These are phyloP conservation scores for Cryptocephalus moraei DNA, from an alignment of 2,888 invertebrate species.

Conservation along the genomic window DNA sequence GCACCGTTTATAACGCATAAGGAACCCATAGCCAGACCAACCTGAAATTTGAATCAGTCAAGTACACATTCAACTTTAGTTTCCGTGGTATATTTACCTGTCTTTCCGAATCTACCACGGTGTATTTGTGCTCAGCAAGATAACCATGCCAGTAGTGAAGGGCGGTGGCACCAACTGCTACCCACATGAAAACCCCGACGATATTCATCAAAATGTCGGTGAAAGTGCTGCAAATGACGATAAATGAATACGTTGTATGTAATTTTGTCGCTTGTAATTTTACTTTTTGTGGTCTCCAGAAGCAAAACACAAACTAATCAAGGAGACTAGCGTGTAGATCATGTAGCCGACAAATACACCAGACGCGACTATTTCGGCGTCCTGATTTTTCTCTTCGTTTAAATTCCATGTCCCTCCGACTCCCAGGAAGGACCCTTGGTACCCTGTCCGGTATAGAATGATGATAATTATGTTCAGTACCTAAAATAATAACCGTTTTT, in stretches of 20 bases:
- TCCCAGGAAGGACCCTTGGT: slow-evolving; percentile 73
- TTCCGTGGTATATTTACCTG: slow-evolving; percentile 38
- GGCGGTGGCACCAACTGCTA: slow-evolving; percentile 76
- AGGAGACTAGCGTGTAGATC: slow-evolving; percentile 69
- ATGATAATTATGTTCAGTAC: slow-evolving; percentile 72
- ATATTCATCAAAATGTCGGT: slow-evolving; percentile 83
- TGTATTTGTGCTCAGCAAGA: slow-evolving; percentile 67
- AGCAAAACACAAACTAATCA: slow-evolving; percentile 67
- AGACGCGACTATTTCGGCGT: slow-evolving; percentile 79
- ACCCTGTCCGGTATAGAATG: slow-evolving; percentile 72
- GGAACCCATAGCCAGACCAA: slow-evolving; percentile 71
- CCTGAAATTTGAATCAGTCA: slow-evolving; percentile 29
- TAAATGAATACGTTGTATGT: background rate
- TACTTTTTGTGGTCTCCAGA: slow-evolving; percentile 68
- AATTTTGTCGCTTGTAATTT: slow-evolving; percentile 7
- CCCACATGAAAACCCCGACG: slow-evolving; percentile 73
- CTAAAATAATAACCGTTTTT: slow-evolving; percentile 42
- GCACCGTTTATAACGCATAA: slow-evolving; percentile 73
- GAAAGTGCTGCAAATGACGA: slow-evolving; percentile 50
- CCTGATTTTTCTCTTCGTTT: slow-evolving; percentile 79
- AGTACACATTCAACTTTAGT: background rate
- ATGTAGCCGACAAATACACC: slow-evolving; percentile 81
- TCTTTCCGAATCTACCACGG: slow-evolving; percentile 63
- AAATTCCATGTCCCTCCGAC: slow-evolving; percentile 86
- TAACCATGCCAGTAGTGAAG: slow-evolving; percentile 86